These are phyloP conservation scores for Drosophila funebris DNA, from an alignment of 1,140 invertebrate species.

Conservation along the genomic window DNA sequence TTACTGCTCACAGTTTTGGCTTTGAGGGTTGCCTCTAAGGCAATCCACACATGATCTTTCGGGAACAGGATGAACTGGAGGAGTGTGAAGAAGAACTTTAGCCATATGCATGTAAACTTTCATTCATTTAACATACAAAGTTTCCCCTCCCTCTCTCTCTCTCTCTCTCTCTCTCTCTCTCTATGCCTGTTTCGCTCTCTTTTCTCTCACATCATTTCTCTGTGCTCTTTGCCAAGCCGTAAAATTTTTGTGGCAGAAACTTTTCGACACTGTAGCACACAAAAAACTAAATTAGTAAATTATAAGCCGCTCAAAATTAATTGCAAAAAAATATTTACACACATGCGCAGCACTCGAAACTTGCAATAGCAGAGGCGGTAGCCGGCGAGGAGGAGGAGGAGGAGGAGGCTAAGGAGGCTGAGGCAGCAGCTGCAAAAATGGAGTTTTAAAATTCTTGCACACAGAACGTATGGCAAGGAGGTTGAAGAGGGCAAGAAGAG, in stretches of 20 bases:
- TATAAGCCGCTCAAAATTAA: constrained; percentile 83
- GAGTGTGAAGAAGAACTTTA: constrained; percentile 39
- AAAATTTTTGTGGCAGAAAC: constrained; percentile 61
- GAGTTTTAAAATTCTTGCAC: constrained; percentile 75
- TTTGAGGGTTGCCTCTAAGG: constrained; percentile 7
- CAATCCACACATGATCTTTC: constrained; percentile 11
- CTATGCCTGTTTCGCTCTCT: not conserved
- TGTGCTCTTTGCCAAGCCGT: constrained; percentile 41
- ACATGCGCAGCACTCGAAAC: constrained; percentile 66
- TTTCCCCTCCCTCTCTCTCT: constrained; percentile 4
- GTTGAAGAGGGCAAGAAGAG: not conserved
- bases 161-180: not conserved
- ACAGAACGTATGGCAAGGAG: not conserved
- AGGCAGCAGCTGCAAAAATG: constrained; percentile 61
- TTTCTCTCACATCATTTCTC: not conserved
- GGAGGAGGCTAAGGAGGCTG: not conserved
- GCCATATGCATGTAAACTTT: constrained; percentile 47
- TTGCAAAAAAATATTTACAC: constrained; percentile 83
- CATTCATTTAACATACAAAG: constrained; percentile 20
- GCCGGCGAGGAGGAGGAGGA: not conserved
- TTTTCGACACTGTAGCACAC: constrained; percentile 41
- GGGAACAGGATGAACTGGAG: not conserved
- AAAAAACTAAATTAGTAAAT: constrained; percentile 80
- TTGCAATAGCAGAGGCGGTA: constrained; percentile 33
- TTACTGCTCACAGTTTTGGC: not conserved